phyloP scores from a whole-genome alignment of 2,113 vertebrate genomes.

The Acrocephalus kingi region DNA sequence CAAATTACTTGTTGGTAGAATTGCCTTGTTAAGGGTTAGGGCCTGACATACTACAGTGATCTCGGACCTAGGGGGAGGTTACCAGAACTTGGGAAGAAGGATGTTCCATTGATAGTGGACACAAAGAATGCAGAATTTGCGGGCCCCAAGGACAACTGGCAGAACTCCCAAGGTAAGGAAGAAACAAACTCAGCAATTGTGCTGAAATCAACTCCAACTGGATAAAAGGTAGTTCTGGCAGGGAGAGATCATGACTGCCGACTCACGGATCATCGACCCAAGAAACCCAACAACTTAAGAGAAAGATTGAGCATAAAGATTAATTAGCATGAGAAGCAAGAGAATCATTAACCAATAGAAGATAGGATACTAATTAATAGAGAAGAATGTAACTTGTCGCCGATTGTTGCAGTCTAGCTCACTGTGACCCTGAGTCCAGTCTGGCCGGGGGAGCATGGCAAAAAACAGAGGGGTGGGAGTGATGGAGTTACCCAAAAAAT shows the following conservation, averaged over 20 bases:
- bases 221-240: not conserved
- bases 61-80: not conserved
- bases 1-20: not conserved
- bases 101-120: not conserved
- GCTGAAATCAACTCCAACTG: not conserved
- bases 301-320: not conserved
- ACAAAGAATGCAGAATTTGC: not conserved
- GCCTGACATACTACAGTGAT: not conserved
- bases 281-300: not conserved
- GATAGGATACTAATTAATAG: not conserved
- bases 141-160: not conserved
- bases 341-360: not conserved
- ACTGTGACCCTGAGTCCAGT: not conserved
- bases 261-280: not conserved
- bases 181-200: not conserved
- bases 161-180: not conserved
- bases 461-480: not conserved
- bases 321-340: not conserved
- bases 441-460: accelerated
- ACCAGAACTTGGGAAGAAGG: not conserved
- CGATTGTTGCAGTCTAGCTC: not conserved
- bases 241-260: accelerated
- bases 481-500: not conserved
- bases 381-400: not conserved
- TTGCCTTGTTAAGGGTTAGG: not conserved